Evolutionary conservation across 2,888 invertebrate genomes (phyloP).

Genomic region (Amiota mariae): DNA sequence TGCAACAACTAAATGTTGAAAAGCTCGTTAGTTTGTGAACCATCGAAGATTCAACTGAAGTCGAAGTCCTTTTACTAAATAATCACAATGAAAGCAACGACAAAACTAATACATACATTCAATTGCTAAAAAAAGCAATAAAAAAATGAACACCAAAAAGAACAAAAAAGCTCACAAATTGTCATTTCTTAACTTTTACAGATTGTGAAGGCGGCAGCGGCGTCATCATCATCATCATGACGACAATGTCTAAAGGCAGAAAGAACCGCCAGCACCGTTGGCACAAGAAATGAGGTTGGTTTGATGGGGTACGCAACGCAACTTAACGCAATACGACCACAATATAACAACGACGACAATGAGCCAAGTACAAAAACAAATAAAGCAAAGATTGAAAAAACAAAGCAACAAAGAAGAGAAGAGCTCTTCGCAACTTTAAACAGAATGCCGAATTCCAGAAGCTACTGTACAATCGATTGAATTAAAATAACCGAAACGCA

Average conservation of each 20-base stretch:
- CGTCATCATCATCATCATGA: slow-evolving; percentile 17
- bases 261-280: slow-evolving; percentile 1
- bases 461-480: slow-evolving; percentile 68
- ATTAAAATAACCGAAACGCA: slow-evolving; percentile 59
- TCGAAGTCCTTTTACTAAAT: slow-evolving; percentile 46
- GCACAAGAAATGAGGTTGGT: not conserved
- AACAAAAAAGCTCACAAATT: slow-evolving; percentile 66
- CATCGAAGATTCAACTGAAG: slow-evolving; percentile 37
- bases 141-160: slow-evolving; percentile 51
- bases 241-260: not conserved
- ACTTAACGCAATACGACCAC: no score
- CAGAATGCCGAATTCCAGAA: slow-evolving; percentile 68
- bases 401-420: not conserved
- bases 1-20: slow-evolving; percentile 59
- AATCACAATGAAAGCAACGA: slow-evolving; percentile 63
- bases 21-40: slow-evolving; percentile 41
- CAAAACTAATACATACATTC: slow-evolving; percentile 40
- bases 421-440: slow-evolving; percentile 46
- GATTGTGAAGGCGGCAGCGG: slow-evolving; percentile 62
- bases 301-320: no score
- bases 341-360: not conserved
- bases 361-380: slow-evolving; percentile 14
- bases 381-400: not conserved
- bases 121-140: slow-evolving; percentile 39
- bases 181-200: slow-evolving; percentile 67